Conservation (phyloP, 2,888 invertebrate genomes). For the Tolmerus cingulatus region DNA sequence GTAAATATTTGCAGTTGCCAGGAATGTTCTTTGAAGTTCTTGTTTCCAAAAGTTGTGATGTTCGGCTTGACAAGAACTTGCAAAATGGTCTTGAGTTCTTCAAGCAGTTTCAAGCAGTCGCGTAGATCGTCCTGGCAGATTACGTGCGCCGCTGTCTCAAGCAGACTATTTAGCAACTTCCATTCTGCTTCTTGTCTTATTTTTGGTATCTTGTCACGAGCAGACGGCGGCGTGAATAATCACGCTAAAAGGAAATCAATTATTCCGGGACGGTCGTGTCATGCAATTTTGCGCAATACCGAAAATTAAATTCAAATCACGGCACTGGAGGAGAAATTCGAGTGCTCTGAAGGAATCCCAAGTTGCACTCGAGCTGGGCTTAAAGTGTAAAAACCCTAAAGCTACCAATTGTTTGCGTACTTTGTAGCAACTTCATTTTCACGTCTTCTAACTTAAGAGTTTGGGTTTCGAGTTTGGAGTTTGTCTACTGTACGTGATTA, state of each 20-base stretch:
- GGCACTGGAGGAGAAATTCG: conserved; percentile 8
- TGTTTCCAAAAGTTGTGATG: neutral
- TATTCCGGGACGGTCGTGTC: conserved; percentile 23
- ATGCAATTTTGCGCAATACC: conserved; percentile 31
- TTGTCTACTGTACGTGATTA: neutral
- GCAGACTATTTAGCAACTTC: neutral
- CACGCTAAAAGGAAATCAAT: conserved; percentile 28
- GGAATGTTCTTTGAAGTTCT: neutral
- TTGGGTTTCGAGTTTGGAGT: too few relatives aligned
- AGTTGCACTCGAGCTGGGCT: neutral
- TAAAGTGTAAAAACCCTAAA: neutral
- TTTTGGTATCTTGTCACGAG: conserved; percentile 13
- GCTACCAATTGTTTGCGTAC: neutral
- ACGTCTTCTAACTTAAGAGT: neutral
- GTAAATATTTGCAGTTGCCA: neutral
- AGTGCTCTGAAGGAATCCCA: neutral
- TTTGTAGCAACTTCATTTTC: neutral
- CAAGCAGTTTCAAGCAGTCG: neutral
- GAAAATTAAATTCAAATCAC: conserved; percentile 7
- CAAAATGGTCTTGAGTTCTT: neutral
- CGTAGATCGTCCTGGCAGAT: neutral
- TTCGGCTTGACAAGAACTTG: neutral
- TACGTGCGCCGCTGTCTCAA: neutral
- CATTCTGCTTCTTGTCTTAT: neutral
- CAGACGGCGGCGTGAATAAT: conserved; percentile 36